A percentile compares a stretch with the other conserved stretches of the same genome.
These are phyloP conservation scores for Microtus montanus DNA, from an alignment of 2,113 vertebrate genomes.

Conservation along the genomic window DNA sequence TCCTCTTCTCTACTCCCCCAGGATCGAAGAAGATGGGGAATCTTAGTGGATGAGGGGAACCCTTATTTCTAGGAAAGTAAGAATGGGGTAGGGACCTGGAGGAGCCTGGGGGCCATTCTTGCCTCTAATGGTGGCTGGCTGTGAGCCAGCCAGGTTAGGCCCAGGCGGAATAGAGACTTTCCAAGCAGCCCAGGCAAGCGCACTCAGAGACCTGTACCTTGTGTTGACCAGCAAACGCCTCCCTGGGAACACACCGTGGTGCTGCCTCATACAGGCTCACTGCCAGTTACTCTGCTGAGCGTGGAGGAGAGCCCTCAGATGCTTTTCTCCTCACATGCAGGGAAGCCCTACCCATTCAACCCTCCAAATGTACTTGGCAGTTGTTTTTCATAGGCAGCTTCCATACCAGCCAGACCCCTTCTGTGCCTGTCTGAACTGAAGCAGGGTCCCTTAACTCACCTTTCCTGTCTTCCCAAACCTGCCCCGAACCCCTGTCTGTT, in stretches of 20 bases:
- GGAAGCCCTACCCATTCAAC: not conserved
- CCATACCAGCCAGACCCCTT: not conserved
- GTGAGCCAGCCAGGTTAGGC: not conserved
- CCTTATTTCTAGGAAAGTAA: not conserved
- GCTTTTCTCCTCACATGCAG: too few relatives aligned
- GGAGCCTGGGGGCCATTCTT: not conserved
- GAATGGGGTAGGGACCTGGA: not conserved
- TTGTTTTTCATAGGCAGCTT: not conserved
- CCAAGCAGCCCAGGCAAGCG: not conserved
- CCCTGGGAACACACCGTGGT: not conserved
- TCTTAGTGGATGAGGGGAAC: too few relatives aligned
- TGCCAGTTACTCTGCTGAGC: not conserved
- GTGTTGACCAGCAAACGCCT: not conserved
- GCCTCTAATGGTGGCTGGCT: not conserved
- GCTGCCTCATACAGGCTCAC: not conserved
- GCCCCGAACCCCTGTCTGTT: not conserved
- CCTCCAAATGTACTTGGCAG: not conserved
- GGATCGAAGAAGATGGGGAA: not conserved
- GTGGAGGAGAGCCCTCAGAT: too few relatives aligned
- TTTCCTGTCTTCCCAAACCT: not conserved
- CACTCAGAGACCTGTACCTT: not conserved
- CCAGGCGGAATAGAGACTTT: not conserved
- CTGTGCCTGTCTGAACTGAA: not conserved
- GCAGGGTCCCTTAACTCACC: rapidly evolving
- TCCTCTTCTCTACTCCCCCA: not conserved